Base-by-base conservation (phyloP, 2,888 invertebrate species). In the Campaea margaritaria region DNA sequence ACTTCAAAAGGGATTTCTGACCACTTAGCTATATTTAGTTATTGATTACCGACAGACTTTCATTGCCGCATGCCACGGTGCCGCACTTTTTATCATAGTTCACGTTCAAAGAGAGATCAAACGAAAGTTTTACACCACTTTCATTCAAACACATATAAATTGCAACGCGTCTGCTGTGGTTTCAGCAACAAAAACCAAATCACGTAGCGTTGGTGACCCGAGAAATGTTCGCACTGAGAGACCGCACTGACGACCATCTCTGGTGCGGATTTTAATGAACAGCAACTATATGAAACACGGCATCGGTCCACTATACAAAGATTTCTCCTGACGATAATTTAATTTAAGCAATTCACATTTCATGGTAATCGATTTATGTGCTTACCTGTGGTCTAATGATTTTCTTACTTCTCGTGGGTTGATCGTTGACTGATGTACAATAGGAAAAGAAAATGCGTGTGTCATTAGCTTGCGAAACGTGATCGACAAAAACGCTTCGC, bases 141-240 rank as follows among this genome's bases (percentile, higher is more conserved):
- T 79, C 80, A 72, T 80, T 75, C 70, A 72, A 74, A 77, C 75
- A 74, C 71, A 68, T 68, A 75, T 74, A 79, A 77, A 76, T 78
- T 71, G 70, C 73, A 65, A 70, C 28, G 38, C 39, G 58, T 58
- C 48, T 71, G 66, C 72, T 73, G 70, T 78, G 73, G 77, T 76
- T 78, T 77, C 68, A 68, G 69, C 65, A 64, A 59, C 72, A 69
- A 75, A 76, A 85, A 78, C 67, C 84, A 69, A 78, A 82, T 79
- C 89, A 89, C 87, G 87, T 86, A 80, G 78, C 62, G 56, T 57
- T 68, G 61, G 65, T 78, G 83, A 82, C 83, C 83, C 75, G 67
- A 31, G 31, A 79, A 83, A 80, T 69, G 70, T 69, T 63, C 68
- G 68, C 65, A 64, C 56, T 67, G 63, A 71, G 69, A 72, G 74